These are phyloP conservation scores for Amaurobius ferox DNA, from an alignment of 2,888 invertebrate species.

Conservation along the genomic window DNA sequence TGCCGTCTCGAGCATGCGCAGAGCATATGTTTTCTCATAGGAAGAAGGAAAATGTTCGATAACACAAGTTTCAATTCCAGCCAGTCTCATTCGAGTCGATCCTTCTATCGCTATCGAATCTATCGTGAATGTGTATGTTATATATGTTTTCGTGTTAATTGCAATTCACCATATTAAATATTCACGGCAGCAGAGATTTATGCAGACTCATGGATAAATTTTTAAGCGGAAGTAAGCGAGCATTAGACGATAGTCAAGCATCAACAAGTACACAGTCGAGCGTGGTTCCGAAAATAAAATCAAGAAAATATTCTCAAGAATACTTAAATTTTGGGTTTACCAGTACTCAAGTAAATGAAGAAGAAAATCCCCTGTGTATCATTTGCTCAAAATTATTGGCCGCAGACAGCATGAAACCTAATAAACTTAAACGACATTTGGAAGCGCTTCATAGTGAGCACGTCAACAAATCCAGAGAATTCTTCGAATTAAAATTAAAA, in stretches of 20 bases:
- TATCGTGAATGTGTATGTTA: slow-evolving; percentile 15
- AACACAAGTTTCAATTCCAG: slow-evolving; percentile 7
- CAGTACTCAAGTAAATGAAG: slow-evolving; percentile 21
- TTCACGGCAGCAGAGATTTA: too few relatives aligned
- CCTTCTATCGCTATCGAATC: slow-evolving; percentile 18
- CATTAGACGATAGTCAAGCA: slow-evolving; percentile 15
- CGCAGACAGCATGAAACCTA: slow-evolving; percentile 19
- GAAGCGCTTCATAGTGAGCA: slow-evolving; percentile 16
- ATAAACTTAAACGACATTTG: slow-evolving; percentile 10
- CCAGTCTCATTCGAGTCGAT: slow-evolving; percentile 11
- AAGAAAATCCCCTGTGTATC: slow-evolving; percentile 16
- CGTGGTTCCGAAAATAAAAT: slow-evolving; percentile 17
- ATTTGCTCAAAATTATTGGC: background rate
- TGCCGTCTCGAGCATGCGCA: too few relatives aligned
- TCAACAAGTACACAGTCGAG: slow-evolving; percentile 6
- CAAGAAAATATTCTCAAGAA: slow-evolving; percentile 25
- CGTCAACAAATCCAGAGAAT: background rate
- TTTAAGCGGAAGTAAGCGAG: background rate
- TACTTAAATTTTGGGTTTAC: slow-evolving; percentile 35
- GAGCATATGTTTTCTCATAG: too few relatives aligned
- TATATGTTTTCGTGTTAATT: slow-evolving; percentile 16
- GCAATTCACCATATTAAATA: too few relatives aligned
- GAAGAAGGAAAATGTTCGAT: background rate
- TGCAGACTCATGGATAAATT: too few relatives aligned
- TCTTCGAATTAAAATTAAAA: background rate